Conservation (phyloP, 2,113 vertebrate genomes). For the Capreolus pygargus region DNA sequence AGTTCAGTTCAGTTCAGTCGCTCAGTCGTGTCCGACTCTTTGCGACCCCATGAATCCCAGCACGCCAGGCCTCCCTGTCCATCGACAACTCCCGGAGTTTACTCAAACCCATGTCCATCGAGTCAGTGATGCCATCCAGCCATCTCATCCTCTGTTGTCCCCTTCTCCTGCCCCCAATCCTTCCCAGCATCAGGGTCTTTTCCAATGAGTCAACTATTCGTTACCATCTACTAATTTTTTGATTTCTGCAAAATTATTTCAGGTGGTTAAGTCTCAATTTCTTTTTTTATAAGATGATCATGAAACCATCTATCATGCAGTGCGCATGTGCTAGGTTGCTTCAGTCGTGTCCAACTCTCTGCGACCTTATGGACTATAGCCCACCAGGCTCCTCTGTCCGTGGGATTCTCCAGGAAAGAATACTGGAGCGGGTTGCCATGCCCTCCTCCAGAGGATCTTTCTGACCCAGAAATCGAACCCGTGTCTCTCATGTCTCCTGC, state of each 20-base stretch:
- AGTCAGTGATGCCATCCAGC: too few relatives aligned
- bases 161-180: too few relatives aligned
- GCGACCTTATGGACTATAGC: background rate
- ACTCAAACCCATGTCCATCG: too few relatives aligned
- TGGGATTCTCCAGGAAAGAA: background rate
- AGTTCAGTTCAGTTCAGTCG: too few relatives aligned
- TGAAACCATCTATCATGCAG: background rate
- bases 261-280: background rate
- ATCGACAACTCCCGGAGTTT: too few relatives aligned
- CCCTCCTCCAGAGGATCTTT: background rate
- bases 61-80: too few relatives aligned
- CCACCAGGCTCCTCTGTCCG: background rate
- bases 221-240: background rate
- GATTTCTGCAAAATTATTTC: background rate
- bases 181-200: too few relatives aligned
- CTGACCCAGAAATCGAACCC: background rate
- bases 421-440: background rate
- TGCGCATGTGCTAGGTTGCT: fast-evolving
- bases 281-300: background rate
- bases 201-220: too few relatives aligned
- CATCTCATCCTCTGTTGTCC: too few relatives aligned
- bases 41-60: too few relatives aligned
- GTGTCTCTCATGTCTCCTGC: background rate
- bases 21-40: too few relatives aligned
- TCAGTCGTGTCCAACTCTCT: background rate